These are phyloP conservation scores for Plagiodera versicolora DNA, from an alignment of 2,888 invertebrate species.

Conservation along the genomic window DNA sequence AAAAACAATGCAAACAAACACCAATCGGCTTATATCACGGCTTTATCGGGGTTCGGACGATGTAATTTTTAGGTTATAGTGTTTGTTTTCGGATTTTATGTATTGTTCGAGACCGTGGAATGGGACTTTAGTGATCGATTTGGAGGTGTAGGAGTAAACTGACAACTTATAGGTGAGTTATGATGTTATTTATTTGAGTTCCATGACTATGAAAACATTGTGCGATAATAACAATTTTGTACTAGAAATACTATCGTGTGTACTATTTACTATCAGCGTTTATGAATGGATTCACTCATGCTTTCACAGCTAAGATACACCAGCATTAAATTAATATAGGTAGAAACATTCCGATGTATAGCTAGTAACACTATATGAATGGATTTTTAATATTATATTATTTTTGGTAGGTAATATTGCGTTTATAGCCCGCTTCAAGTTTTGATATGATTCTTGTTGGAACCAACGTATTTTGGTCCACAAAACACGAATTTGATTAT, in stretches of 20 bases:
- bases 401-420: no score
- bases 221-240: background rate
- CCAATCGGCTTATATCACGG: background rate
- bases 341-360: no score
- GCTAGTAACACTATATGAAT: no score
- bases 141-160: conserved; percentile 2
- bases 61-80: conserved; percentile 15
- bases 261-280: background rate
- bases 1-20: conserved; percentile 8
- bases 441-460: no score
- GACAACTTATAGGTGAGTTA: conserved; percentile 7
- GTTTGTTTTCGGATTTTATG: background rate
- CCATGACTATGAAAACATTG: background rate
- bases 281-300: background rate
- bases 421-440: no score
- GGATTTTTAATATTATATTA: no score
- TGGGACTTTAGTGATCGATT: conserved; percentile 13
- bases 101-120: conserved; percentile 9
- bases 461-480: no score
- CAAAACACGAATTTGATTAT: no score
- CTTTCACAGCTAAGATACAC: no score
- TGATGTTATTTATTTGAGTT: background rate
- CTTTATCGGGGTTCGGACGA: conserved; percentile 2
- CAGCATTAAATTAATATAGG: no score
- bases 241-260: background rate